phyloP scores from a whole-genome alignment of 2,888 invertebrate species.

The Tinea pellionella region DNA sequence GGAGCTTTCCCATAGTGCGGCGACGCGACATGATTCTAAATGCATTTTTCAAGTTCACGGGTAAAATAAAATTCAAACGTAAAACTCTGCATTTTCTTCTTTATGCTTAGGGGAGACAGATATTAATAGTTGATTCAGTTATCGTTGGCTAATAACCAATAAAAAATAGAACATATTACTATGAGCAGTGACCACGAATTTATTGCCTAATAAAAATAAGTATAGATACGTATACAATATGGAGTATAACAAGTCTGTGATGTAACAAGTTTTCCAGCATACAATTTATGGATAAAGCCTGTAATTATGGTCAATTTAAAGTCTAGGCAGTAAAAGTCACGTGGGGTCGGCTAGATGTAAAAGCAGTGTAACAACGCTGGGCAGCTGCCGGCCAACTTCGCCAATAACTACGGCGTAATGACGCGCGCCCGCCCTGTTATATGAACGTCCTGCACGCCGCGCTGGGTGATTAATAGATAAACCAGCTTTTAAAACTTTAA shows the following conservation, averaged over 20 bases:
- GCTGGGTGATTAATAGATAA: slow-evolving; percentile 5
- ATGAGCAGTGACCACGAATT: slow-evolving; percentile 1
- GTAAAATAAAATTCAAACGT: slow-evolving; percentile 5
- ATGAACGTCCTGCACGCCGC: background rate
- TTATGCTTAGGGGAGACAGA: background rate
- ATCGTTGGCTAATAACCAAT: background rate
- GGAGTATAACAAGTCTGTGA: background rate
- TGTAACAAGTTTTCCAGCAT: background rate
- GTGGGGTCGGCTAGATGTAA: background rate
- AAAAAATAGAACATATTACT: background rate
- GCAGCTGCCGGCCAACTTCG: slow-evolving; percentile 38
- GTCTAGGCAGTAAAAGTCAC: slow-evolving; percentile 7
- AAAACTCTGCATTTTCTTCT: background rate
- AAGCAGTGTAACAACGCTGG: slow-evolving; percentile 13
- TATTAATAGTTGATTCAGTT: background rate
- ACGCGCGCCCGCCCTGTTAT: slow-evolving; percentile 30
- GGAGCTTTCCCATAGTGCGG: too few relatives aligned
- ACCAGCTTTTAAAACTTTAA: background rate
- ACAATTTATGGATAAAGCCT: background rate
- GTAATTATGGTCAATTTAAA: slow-evolving; percentile 13
- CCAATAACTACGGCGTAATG: slow-evolving; percentile 59
- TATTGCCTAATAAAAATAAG: background rate
- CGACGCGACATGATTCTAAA: slow-evolving; percentile 35
- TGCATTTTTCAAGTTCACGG: slow-evolving; percentile 52
- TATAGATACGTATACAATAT: background rate